Percentiles rank a stretch among this genome's conserved stretches.
Conservation (phyloP, 2,797 vertebrate species). For the Acipenser oxyrinchus region DNA sequence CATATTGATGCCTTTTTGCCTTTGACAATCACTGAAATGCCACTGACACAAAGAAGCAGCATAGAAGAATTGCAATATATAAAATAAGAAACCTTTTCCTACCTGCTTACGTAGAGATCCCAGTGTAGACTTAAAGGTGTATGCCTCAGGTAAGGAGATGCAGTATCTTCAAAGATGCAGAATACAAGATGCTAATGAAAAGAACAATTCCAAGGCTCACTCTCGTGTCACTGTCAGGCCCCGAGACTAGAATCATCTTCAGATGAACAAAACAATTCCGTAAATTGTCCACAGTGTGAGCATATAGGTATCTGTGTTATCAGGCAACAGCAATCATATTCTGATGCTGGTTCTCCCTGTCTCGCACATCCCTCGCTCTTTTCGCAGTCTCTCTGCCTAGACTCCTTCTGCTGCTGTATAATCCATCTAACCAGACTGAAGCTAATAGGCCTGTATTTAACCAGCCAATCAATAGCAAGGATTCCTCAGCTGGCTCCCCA, state of each 20-base stretch:
- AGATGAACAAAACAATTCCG: conserved; percentile 54
- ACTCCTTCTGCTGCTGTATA: conserved; percentile 47
- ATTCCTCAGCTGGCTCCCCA: conserved; percentile 42
- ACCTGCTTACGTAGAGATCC: conserved; percentile 37
- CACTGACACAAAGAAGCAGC: conserved; percentile 15
- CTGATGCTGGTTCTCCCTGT: conserved; percentile 28
- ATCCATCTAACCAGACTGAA: conserved; percentile 58
- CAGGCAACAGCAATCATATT: conserved; percentile 40
- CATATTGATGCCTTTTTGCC: not conserved
- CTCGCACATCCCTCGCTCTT: conserved; percentile 13
- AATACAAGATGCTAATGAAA: conserved; percentile 24
- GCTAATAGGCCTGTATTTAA: conserved; percentile 62
- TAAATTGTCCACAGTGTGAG: conserved; percentile 52
- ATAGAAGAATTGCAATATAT: too few relatives aligned
- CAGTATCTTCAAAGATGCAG: conserved; percentile 32
- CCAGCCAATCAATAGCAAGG: conserved; percentile 63
- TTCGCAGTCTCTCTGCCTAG: conserved; percentile 15
- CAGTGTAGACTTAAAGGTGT: conserved; percentile 28
- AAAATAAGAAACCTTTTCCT: conserved; percentile 31
- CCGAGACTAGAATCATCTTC: conserved; percentile 55
- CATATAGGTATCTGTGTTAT: conserved; percentile 34
- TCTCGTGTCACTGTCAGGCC: conserved; percentile 43
- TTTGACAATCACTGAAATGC: not conserved
- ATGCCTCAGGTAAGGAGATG: conserved; percentile 15
- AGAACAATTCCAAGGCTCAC: conserved; percentile 52